A percentile compares a stretch with the other conserved stretches of the same genome.
These are phyloP conservation scores for Spinus pinus DNA, from an alignment of 2,797 vertebrate genomes.

Conservation along the genomic window DNA sequence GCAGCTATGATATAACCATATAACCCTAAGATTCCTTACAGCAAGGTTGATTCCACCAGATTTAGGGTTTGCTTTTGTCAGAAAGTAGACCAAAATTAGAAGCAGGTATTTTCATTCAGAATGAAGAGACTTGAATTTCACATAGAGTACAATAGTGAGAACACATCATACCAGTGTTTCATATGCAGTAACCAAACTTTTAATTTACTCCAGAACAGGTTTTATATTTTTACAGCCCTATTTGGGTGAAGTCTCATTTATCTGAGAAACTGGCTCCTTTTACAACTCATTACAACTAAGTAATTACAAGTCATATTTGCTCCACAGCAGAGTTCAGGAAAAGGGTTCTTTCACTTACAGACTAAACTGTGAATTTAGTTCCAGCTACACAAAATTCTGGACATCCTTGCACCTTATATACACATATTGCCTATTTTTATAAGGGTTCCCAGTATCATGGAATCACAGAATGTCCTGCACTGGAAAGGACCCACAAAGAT, in stretches of 20 bases:
- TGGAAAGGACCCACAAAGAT: background rate
- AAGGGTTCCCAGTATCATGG: background rate
- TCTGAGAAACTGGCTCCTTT: background rate
- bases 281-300: background rate
- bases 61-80: background rate
- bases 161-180: background rate
- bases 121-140: background rate
- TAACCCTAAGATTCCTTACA: background rate
- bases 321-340: background rate
- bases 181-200: background rate
- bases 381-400: background rate
- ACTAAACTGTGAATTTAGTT: background rate
- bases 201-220: background rate
- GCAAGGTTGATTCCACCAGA: background rate
- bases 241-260: background rate
- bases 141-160: background rate
- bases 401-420: background rate
- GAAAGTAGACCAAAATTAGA: background rate
- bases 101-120: background rate
- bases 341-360: background rate
- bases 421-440: background rate
- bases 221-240: background rate
- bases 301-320: background rate
- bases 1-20: background rate
- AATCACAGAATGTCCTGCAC: rapidly evolving